Conservation (phyloP, 2,797 vertebrate species). For the Dicrostonyx torquatus region DNA sequence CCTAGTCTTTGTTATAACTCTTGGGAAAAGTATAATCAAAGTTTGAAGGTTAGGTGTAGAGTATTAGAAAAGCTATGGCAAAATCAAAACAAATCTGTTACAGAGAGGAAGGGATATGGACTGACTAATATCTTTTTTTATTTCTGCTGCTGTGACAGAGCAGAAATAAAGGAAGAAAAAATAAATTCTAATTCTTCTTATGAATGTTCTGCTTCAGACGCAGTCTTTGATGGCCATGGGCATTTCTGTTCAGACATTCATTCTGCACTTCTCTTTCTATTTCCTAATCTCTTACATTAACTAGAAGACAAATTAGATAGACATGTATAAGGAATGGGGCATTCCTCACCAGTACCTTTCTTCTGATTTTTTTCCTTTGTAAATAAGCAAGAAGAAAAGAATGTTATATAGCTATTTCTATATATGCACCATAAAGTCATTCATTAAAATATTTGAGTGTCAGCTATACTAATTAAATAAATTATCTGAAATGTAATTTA, state of each 20-base stretch:
- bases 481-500: slow-evolving; percentile 28
- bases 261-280: not conserved
- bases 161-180: slow-evolving; percentile 72
- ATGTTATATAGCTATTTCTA: slow-evolving; percentile 14
- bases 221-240: not conserved
- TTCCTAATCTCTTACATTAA: not conserved
- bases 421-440: not conserved
- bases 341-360: not conserved
- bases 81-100: slow-evolving; percentile 88
- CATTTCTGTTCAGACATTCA: not conserved
- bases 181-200: slow-evolving; percentile 61
- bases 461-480: not conserved
- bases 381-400: slow-evolving; percentile 23
- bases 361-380: not conserved
- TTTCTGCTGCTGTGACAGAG: slow-evolving; percentile 83
- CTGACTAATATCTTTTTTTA: slow-evolving; percentile 85
- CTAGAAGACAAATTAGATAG: not conserved
- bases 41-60: not conserved
- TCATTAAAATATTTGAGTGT: not conserved
- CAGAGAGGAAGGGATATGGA: slow-evolving; percentile 84
- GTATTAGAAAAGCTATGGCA: not conserved
- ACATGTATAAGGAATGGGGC: not conserved
- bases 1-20: not conserved
- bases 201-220: not conserved
- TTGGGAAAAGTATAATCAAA: not conserved